phyloP scores from a whole-genome alignment of 2,888 invertebrate species.

The Lucinisca nassula region DNA sequence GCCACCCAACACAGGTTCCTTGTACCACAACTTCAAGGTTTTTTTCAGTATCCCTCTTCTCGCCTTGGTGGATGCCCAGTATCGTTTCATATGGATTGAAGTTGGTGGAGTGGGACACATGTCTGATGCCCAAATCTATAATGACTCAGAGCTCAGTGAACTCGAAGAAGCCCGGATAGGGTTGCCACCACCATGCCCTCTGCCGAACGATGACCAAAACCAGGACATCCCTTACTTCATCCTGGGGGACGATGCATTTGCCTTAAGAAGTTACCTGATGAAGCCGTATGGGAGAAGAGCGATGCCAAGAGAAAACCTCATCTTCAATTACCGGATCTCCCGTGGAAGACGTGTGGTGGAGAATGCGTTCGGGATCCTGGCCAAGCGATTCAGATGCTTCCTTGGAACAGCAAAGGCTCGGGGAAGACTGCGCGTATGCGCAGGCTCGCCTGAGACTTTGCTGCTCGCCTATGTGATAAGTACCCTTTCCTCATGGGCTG shows the following conservation, averaged over 20 bases:
- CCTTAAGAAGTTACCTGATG: neutral
- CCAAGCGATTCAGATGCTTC: constrained; percentile 33
- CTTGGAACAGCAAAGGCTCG: too few species aligned
- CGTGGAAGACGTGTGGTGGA: constrained; percentile 26
- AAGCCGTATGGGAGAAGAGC: neutral
- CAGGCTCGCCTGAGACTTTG: too few species aligned
- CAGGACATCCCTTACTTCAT: neutral
- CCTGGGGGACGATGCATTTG: neutral
- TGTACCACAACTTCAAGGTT: constrained; percentile 57
- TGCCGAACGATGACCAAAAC: neutral
- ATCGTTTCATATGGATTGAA: constrained; percentile 35
- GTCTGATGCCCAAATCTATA: neutral
- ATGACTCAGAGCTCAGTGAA: constrained; percentile 13
- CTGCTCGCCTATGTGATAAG: too few species aligned
- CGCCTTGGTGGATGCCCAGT: constrained; percentile 22
- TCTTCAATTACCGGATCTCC: constrained; percentile 23
- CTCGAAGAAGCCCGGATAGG: constrained; percentile 24
- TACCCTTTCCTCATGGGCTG: too few species aligned
- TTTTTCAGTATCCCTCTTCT: constrained; percentile 32
- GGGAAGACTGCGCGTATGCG: too few species aligned
- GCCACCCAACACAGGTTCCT: constrained; percentile 40
- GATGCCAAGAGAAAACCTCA: constrained; percentile 11
- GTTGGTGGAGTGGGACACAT: constrained; percentile 27
- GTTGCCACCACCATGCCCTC: constrained; percentile 26
- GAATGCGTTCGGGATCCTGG: neutral